Evolutionary conservation across 2,113 vertebrate species (phyloP).

Genomic region (Vidua chalybeata): DNA sequence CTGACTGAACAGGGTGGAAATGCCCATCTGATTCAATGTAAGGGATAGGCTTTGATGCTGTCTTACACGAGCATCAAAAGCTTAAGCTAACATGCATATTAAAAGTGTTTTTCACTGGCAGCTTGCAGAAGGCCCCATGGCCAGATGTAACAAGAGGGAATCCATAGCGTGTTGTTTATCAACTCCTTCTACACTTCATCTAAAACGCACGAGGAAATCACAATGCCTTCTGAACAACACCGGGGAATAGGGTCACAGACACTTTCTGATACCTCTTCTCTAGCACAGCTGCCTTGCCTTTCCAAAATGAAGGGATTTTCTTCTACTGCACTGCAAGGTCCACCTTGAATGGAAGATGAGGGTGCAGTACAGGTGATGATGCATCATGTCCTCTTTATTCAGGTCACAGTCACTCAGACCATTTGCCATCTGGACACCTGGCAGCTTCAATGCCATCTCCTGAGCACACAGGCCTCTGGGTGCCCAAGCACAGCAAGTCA

Average conservation of each 20-base stretch:
- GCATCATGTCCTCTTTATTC: not conserved
- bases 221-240: not conserved
- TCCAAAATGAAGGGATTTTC: not conserved
- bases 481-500: not conserved
- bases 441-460: not conserved
- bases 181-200: not conserved
- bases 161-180: not conserved
- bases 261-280: not conserved
- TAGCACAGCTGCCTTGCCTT: not conserved
- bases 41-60: constrained; percentile 40
- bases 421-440: not conserved
- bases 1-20: not conserved
- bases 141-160: constrained; percentile 2
- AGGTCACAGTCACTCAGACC: not conserved
- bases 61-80: constrained; percentile 48
- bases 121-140: constrained; percentile 4
- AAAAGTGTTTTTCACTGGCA: constrained; percentile 24
- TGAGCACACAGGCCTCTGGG: not conserved
- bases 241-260: not conserved
- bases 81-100: constrained; percentile 29
- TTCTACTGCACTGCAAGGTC: not conserved
- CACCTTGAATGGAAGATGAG: not conserved
- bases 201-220: not conserved
- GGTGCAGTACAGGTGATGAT: not conserved
- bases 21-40: not conserved